Conservation (phyloP, 37 sponge, comb jelly and placozoan genomes). For the Aplysina aerophoba region DNA sequence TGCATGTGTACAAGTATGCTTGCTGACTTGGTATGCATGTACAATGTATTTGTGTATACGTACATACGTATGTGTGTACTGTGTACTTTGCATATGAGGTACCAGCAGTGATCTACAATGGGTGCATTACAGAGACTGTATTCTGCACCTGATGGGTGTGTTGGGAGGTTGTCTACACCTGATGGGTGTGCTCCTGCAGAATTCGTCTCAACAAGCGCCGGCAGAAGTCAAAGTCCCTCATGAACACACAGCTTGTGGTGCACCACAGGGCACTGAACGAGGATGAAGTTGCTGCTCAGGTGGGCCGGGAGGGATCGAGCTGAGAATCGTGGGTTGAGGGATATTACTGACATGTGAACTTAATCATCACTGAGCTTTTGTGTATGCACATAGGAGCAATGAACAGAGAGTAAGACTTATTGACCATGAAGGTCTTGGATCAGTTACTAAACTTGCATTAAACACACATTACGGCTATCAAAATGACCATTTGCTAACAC, state of each 20-base stretch:
- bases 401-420: not conserved
- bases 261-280: conserved; percentile 87
- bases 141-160: no score
- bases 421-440: not conserved
- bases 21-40: no score
- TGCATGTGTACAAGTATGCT: not conserved
- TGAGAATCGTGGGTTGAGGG: no score
- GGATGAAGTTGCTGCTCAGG: conserved; percentile 84
- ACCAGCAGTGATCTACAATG: not conserved
- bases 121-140: no score
- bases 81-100: no score
- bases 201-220: conserved; percentile 91
- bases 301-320: not conserved
- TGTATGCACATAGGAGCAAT: not conserved
- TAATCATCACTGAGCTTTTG: no score
- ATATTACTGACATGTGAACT: not conserved
- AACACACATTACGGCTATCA: not conserved
- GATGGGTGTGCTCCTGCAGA: conserved; percentile 29
- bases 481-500: no score
- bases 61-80: not conserved
- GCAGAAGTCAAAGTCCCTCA: conserved; percentile 70
- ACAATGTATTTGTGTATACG: no score
- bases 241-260: conserved; percentile 86
- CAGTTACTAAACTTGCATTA: not conserved
- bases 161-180: not conserved